phyloP scores from a whole-genome alignment of 2,888 invertebrate species.

The Drosophila anomalata region DNA sequence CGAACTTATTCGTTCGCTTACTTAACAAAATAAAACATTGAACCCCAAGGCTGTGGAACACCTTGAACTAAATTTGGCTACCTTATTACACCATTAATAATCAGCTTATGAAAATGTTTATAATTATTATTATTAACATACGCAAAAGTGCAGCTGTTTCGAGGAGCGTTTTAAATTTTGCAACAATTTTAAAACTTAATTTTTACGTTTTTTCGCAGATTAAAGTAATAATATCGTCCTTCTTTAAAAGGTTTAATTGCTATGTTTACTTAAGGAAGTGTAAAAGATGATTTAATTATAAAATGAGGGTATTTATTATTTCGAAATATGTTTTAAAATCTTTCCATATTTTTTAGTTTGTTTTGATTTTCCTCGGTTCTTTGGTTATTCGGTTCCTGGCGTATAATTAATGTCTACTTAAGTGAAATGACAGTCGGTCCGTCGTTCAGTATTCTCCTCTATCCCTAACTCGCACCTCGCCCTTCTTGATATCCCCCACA shows the following conservation, averaged over 20 bases:
- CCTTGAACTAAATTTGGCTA: constrained; percentile 70
- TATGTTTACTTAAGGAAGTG: neutral
- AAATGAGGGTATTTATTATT: neutral
- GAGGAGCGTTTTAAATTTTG: neutral
- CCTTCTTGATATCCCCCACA: neutral
- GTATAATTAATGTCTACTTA: constrained; percentile 76
- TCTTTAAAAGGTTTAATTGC: neutral
- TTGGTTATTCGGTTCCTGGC: constrained; percentile 21
- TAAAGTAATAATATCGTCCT: neutral
- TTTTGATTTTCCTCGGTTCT: constrained; percentile 14
- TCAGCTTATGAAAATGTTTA: constrained; percentile 27
- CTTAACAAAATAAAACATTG: neutral
- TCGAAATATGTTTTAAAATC: neutral
- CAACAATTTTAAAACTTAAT: neutral
- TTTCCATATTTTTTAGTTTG: constrained; percentile 8
- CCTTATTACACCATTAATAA: constrained; percentile 46
- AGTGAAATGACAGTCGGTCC: constrained; percentile 69
- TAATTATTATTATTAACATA: constrained; percentile 54
- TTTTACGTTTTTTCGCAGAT: neutral
- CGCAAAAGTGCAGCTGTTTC: constrained; percentile 9
- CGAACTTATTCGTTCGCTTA: neutral
- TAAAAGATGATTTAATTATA: neutral
- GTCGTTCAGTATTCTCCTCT: constrained; percentile 29
- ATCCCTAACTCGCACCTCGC: neutral
- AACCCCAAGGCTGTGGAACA: constrained; percentile 17